Base-by-base conservation (phyloP, 2,797 vertebrate species). In the Falco concolor region DNA sequence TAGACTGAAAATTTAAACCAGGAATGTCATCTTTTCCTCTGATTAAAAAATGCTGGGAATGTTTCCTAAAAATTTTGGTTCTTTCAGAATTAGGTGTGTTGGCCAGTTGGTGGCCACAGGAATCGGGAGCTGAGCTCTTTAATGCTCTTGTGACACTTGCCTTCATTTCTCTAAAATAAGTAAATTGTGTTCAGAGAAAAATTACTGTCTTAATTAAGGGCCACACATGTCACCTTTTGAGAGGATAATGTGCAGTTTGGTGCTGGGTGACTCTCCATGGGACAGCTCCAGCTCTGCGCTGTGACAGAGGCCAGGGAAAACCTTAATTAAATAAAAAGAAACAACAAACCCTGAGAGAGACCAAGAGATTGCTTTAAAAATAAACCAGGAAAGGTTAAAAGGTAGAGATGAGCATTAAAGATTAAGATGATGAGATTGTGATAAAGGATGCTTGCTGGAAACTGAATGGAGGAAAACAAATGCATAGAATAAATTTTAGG, bases 351-450 rank as follows among this genome's bases (percentile, higher is more conserved):
- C 54, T 44, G 54, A 90, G 83, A 76, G 87, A 93, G 92, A 96
- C 54, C 81, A 72, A 69, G 96, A 91, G 65, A 84, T 96, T 69
- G 54, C 89, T 96, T 97, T 95, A 86, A 88, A 92, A 96, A 95
- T 77, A 87, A 92, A 96, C 81, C 80, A 77, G 84, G 59, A 73
- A 65, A 96, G 95, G 97, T 95, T 95, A 96, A 87, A 97, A 97
- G 49, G 72, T 59, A 86, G 61, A 97, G 92, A 97, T 88, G 92
- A 83, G 87, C 52, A 68, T 95, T 89, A 87, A 44, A 92, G 94
- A 96, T 97, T 90, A 96, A 94, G 96, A 72, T 70, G 56, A 95
- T 98, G 96, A 97, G 92, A 63, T 89, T 16, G n/a, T 7, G 32
- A 91, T 95, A 96, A 97, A 97, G 91, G 82, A 68, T 2, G 3